Percentiles rank a stretch among this genome's conserved stretches.
phyloP scores from a whole-genome alignment of 2,113 vertebrate genomes.

The Chionodraco myersi region DNA sequence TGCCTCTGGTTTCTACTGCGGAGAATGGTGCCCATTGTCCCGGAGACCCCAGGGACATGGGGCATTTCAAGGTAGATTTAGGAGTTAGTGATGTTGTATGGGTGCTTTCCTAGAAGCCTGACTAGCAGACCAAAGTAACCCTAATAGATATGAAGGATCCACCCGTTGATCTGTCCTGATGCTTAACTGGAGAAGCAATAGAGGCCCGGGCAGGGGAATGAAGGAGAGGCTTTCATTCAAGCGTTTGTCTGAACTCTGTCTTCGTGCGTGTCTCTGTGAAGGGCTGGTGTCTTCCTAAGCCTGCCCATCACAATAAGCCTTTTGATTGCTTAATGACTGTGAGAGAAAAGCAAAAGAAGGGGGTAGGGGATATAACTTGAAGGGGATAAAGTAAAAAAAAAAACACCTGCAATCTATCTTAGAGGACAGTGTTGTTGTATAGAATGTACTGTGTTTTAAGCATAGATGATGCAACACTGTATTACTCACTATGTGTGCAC shows the following conservation, averaged over 20 bases:
- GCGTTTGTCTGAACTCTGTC: constrained; percentile 33
- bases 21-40: constrained; percentile 73
- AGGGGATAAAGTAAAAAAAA: background rate
- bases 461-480: constrained; percentile 36
- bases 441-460: constrained; percentile 6
- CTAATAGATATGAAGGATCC: constrained; percentile 40
- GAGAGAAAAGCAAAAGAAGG: background rate
- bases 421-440: background rate
- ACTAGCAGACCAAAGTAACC: constrained; percentile 24
- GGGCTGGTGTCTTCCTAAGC: constrained; percentile 39
- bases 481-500: constrained; percentile 1
- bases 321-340: constrained; percentile 68
- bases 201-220: constrained; percentile 32
- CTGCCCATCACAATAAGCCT: constrained; percentile 71
- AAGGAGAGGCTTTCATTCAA: constrained; percentile 56
- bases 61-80: constrained; percentile 43
- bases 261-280: constrained; percentile 40
- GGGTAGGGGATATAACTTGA: constrained; percentile 30
- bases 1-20: constrained; percentile 63
- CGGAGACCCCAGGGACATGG: constrained; percentile 29
- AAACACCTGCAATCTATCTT: constrained; percentile 22
- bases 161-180: constrained; percentile 35
- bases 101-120: constrained; percentile 31
- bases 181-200: constrained; percentile 35
- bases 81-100: constrained; percentile 20